Conservation (phyloP, 2,888 invertebrate genomes). For the Chamaedrilus cognettii region DNA sequence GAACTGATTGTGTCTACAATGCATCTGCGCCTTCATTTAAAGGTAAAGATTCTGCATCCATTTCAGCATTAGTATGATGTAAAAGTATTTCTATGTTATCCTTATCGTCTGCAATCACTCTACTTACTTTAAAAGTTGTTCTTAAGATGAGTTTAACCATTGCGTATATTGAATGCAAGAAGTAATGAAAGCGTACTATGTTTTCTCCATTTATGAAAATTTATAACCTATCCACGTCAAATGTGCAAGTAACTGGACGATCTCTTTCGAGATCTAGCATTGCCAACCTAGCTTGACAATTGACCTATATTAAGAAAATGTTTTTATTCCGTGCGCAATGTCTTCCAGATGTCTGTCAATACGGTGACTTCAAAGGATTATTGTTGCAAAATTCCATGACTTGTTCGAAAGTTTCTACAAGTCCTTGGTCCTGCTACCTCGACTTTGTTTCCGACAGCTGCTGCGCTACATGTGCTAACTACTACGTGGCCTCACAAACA, state of each 20-base stretch:
- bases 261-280: too few relatives aligned
- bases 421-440: conserved; percentile 13
- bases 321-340: too few relatives aligned
- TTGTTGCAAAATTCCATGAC: background rate
- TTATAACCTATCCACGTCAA: too few relatives aligned
- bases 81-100: background rate
- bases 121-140: too few relatives aligned
- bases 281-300: too few relatives aligned
- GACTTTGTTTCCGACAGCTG: conserved; percentile 1
- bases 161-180: too few relatives aligned
- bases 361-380: conserved; percentile 11
- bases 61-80: background rate
- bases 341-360: conserved; percentile 14
- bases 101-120: background rate
- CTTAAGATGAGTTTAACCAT: too few relatives aligned
- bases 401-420: background rate
- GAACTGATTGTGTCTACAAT: conserved; percentile 13
- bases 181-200: too few relatives aligned
- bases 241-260: too few relatives aligned
- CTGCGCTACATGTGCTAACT: conserved; percentile 5
- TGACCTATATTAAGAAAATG: too few relatives aligned
- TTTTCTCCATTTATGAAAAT: too few relatives aligned
- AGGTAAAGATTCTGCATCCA: background rate
- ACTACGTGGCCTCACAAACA: too few relatives aligned
- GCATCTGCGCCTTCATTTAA: background rate